These are phyloP conservation scores for Petrocephalus microphthalmus DNA, from an alignment of 2,113 vertebrate species.

Conservation along the genomic window DNA sequence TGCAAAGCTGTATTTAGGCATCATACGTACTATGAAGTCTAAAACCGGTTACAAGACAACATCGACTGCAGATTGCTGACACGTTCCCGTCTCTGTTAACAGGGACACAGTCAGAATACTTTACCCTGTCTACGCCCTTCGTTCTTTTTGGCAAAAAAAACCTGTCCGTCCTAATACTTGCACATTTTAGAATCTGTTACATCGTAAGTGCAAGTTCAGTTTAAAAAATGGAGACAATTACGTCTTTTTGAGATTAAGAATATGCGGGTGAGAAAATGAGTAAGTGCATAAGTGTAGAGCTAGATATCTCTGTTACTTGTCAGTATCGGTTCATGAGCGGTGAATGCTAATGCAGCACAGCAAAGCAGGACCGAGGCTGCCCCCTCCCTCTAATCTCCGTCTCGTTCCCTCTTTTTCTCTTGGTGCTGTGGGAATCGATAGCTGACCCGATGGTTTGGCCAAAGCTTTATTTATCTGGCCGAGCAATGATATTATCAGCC, in stretches of 20 bases:
- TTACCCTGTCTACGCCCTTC: background rate
- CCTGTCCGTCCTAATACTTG: background rate
- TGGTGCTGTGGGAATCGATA: conserved; percentile 65
- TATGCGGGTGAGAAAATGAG: conserved; percentile 65
- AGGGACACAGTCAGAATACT: background rate
- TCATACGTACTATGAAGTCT: background rate
- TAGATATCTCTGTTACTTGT: conserved; percentile 94
- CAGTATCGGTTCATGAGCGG: conserved; percentile 77
- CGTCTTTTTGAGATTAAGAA: conserved; percentile 65
- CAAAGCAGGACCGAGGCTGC: conserved; percentile 37
- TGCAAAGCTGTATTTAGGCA: background rate
- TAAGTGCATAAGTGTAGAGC: conserved; percentile 57
- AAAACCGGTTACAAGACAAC: background rate
- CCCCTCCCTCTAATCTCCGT: conserved; percentile 35
- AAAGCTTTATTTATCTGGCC: conserved; percentile 76
- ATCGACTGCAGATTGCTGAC: background rate
- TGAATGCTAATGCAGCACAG: conserved; percentile 80
- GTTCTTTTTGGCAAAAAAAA: background rate
- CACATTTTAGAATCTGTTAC: conserved; percentile 16
- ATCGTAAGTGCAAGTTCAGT: conserved; percentile 39
- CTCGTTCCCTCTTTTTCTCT: conserved; percentile 45
- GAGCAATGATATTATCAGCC: conserved; percentile 74
- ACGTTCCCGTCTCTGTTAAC: background rate
- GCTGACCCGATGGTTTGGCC: conserved; percentile 71
- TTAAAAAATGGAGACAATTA: conserved; percentile 45